These are phyloP conservation scores for Zhuqinia jingwanae DNA, from an alignment of 2,888 invertebrate species.

Conservation along the genomic window DNA sequence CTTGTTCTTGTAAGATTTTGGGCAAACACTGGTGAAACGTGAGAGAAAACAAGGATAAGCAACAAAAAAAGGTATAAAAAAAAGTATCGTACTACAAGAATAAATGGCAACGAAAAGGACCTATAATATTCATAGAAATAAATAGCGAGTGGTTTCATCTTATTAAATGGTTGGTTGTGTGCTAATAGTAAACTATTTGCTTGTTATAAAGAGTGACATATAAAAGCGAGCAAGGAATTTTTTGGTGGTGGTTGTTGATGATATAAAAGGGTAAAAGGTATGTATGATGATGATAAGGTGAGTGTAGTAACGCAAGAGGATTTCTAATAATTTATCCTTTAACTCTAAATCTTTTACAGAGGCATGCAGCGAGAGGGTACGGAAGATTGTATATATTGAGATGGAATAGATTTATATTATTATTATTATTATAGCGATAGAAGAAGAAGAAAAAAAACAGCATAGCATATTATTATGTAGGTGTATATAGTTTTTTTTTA, in stretches of 20 bases:
- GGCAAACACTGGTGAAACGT: conserved; percentile 58
- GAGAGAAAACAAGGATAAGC: conserved; percentile 35
- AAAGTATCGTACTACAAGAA: neutral
- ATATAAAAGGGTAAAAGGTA: neutral
- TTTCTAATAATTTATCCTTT: conserved; percentile 15
- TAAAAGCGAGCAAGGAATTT: conserved; percentile 16
- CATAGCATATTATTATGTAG: neutral
- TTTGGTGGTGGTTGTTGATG: too few relatives aligned
- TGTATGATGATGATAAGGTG: neutral
- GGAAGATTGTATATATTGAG: too few relatives aligned
- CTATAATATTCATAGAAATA: conserved; percentile 43
- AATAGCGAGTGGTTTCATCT: conserved; percentile 13
- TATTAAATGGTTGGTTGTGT: conserved; percentile 18
- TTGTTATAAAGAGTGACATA: conserved; percentile 33
- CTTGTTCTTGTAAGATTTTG: conserved; percentile 10
- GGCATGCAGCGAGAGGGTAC: too few relatives aligned
- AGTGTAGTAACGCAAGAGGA: conserved; percentile 1
- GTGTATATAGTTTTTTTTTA: conserved; percentile 1
- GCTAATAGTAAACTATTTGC: conserved; percentile 36
- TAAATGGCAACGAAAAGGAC: conserved; percentile 4
- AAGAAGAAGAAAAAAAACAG: neutral
- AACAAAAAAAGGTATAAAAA: neutral
- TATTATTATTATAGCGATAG: neutral
- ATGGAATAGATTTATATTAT: too few relatives aligned
- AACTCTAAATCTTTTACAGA: neutral